Base-by-base conservation (phyloP, 2,797 vertebrate species). In the Paramormyrops hopkinsi region DNA sequence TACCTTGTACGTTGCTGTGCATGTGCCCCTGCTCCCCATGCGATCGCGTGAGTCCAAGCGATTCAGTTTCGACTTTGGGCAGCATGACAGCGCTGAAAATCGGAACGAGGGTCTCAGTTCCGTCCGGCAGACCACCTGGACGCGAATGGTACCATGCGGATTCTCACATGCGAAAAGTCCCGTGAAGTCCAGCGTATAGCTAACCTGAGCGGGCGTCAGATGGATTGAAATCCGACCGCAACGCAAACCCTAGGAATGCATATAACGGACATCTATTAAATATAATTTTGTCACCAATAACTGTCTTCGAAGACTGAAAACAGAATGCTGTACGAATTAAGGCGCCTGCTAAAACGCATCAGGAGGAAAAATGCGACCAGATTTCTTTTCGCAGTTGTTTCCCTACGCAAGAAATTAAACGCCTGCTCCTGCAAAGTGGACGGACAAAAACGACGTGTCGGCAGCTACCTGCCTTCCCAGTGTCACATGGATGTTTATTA, bases 1-100 rank as follows among this genome's bases (percentile, higher is more conserved):
- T 97, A 99, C 98, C 98, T 97, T 99, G 98, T 97, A 99, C 97
- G 94, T 97, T 98, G 94, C 97, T 97, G 93, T 97, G 97, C 98
- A 98, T 97, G 95, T 96, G 98, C 91, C 98, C 96, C 93, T 98
- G 97, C 94, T 98, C 98, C 93, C 97, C 98, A 98, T 99, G 97
- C 97, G 98, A 96, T 93, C 98, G 97, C 95, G 96, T 94, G 95
- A 98, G 96, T 97, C 97, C 98, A 93, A 97, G 94, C 92, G 97
- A 96, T 95, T 99, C 98, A 92, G 97, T 97, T 95, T 99, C 98
- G 96, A 97, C 96, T 98, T 99, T 99, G 93, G 98, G 98, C 94
- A 99, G 97, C 98, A 99, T 99, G 97, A 96, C 98, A 96, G 97
- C 97, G 95, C 96, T 91, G 95, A 96, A 94, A 93, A 96, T 94